Conservation (phyloP, 2,113 vertebrate species). For the Rhadina sibilatrix region DNA sequence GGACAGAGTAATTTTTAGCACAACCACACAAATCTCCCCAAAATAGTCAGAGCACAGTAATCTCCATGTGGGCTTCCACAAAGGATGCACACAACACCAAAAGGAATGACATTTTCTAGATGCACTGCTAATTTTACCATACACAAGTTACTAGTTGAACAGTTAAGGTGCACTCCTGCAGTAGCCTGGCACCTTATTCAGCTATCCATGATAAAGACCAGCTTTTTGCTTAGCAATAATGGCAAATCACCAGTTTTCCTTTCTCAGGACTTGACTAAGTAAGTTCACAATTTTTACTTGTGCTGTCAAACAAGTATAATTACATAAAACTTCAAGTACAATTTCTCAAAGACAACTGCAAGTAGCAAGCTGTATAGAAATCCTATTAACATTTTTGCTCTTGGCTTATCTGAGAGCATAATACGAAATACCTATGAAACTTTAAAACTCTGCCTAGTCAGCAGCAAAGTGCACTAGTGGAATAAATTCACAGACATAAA, state of each 20-base stretch:
- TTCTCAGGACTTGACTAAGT: neutral
- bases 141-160: neutral
- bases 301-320: neutral
- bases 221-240: neutral
- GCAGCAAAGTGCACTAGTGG: neutral
- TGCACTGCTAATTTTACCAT: neutral
- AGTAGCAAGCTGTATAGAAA: neutral
- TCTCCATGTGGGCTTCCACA: neutral
- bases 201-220: neutral
- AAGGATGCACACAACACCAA: neutral
- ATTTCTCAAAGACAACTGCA: neutral
- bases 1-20: neutral
- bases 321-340: neutral
- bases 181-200: neutral
- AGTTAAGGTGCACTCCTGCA: neutral
- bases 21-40: neutral
- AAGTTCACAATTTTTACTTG: neutral
- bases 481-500: neutral
- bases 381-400: neutral
- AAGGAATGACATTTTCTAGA: neutral
- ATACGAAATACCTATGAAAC: neutral
- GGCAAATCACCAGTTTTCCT: neutral
- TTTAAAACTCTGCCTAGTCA: neutral
- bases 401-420: neutral
- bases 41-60: neutral